Evolutionary conservation across 2,797 vertebrate species (phyloP).

Genomic region (Corythornis leucogaster): DNA sequence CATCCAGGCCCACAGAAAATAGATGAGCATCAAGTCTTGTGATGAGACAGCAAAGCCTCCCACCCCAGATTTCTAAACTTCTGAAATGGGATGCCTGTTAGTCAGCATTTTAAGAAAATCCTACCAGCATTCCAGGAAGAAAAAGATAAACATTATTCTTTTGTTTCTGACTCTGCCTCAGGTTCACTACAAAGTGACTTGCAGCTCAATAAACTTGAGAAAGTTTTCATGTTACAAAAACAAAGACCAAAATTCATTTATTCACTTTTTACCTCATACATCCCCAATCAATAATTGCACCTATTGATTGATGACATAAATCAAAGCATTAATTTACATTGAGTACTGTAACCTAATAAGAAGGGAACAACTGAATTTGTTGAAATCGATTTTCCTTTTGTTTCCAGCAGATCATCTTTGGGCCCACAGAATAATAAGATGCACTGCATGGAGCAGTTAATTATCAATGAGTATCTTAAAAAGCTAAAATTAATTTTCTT

Average conservation of each 20-base stretch:
- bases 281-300: conserved; percentile 75
- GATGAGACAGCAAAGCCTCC: background rate
- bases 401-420: conserved; percentile 71
- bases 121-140: background rate
- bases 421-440: background rate
- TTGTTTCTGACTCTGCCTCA: background rate
- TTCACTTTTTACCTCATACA: conserved; percentile 63
- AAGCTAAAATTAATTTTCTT: conserved; percentile 16
- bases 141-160: background rate
- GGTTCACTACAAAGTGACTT: background rate
- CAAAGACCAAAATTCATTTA: conserved; percentile 64
- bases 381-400: conserved; percentile 74
- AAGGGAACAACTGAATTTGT: conserved; percentile 70
- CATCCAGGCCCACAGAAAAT: background rate
- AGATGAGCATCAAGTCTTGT: background rate
- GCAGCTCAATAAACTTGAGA: conserved; percentile 39
- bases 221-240: conserved; percentile 42
- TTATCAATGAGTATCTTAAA: conserved; percentile 59
- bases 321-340: conserved; percentile 79
- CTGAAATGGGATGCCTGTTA: background rate
- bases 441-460: conserved; percentile 45
- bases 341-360: conserved; percentile 76
- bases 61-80: background rate
- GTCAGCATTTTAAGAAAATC: background rate
- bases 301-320: conserved; percentile 74